Evolutionary conservation across 2,113 vertebrate genomes (phyloP).

Genomic region (Eurystomus gularis): DNA sequence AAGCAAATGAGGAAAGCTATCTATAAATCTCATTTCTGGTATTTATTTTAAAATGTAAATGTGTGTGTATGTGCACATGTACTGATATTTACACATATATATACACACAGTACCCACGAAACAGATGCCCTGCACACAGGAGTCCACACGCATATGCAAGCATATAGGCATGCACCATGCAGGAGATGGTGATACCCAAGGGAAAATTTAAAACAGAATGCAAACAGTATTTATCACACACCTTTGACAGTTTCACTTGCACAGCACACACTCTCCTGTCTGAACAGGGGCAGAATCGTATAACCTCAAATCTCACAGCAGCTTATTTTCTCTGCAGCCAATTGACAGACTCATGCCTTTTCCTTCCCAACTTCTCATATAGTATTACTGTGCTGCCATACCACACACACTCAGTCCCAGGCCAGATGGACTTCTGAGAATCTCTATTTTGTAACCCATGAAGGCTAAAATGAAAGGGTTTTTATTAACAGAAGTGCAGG

Average conservation of each 20-base stretch:
- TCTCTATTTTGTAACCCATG: background rate
- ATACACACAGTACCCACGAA: slow-evolving; percentile 49
- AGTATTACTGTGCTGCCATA: too few species aligned
- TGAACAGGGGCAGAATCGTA: rapidly evolving
- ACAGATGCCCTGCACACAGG: slow-evolving; percentile 31
- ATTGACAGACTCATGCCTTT: background rate
- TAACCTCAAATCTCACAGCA: background rate
- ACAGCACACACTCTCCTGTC: background rate
- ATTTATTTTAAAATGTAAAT: slow-evolving; percentile 48
- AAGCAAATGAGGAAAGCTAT: background rate
- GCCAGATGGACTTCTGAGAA: background rate
- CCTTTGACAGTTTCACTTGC: background rate
- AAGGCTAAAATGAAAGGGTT: background rate
- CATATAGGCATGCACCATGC: background rate
- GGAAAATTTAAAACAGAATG: background rate
- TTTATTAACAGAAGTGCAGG: background rate
- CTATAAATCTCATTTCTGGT: slow-evolving; percentile 27
- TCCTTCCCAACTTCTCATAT: background rate
- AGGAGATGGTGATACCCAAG: background rate
- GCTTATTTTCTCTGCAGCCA: background rate
- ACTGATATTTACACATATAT: slow-evolving; percentile 42
- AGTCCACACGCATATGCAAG: slow-evolving; percentile 16
- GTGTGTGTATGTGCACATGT: slow-evolving; percentile 41
- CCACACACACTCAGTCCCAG: background rate
- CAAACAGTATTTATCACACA: background rate